Evolutionary conservation across 2,888 invertebrate genomes (phyloP).

Genomic region (Sinelater perroti): DNA sequence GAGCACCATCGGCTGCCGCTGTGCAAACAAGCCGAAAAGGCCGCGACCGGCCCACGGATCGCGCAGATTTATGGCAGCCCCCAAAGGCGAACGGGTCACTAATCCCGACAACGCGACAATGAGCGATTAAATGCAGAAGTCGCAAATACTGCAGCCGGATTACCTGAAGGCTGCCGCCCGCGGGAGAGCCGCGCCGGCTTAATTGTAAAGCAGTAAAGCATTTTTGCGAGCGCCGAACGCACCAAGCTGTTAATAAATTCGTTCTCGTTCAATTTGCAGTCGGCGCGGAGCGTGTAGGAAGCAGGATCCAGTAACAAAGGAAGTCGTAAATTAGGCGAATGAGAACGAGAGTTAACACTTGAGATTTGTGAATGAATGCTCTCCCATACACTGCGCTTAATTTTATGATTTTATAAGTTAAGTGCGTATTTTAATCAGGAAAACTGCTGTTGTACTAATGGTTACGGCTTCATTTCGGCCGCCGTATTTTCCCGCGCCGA

Average conservation of each 20-base stretch:
- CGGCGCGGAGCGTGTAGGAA: conserved; percentile 31
- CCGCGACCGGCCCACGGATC: no score
- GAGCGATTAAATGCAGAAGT: no score
- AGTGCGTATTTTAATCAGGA: conserved; percentile 33
- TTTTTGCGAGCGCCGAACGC: conserved; percentile 20
- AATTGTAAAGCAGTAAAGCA: conserved; percentile 19
- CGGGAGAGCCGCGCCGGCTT: conserved; percentile 3
- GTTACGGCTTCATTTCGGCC: not conserved
- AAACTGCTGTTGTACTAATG: conserved; percentile 6
- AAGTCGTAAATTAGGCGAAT: conserved; percentile 36
- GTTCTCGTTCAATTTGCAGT: conserved; percentile 32
- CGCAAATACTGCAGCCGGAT: no score
- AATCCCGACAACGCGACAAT: no score
- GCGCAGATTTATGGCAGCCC: no score
- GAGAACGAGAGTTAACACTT: conserved; percentile 38
- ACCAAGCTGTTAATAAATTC: conserved; percentile 24
- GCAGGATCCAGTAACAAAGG: conserved; percentile 35
- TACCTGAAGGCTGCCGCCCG: no score
- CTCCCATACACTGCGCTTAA: conserved; percentile 34
- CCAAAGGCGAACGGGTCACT: no score
- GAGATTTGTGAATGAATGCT: conserved; percentile 37
- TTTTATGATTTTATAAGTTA: conserved; percentile 32
- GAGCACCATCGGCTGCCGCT: no score
- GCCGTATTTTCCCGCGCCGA: not conserved
- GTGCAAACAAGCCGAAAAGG: no score